Conservation (phyloP, 2,113 vertebrate species). For the Aegotheles bennettii region DNA sequence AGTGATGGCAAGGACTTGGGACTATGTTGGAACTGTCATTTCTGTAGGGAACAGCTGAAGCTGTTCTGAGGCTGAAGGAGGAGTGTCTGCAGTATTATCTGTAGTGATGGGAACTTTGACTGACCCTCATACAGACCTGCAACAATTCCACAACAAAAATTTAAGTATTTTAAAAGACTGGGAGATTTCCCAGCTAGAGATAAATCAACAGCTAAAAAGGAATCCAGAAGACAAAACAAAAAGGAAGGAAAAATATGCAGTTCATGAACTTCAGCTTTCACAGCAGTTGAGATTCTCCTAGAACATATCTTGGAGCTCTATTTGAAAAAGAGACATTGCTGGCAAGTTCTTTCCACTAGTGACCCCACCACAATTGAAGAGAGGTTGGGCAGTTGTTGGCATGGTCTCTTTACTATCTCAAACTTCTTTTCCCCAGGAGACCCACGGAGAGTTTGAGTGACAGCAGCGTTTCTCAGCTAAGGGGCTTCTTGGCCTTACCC, state of each 20-base stretch:
- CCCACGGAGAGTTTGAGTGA: not conserved
- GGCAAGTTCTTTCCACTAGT: not conserved
- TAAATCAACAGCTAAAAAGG: constrained; percentile 43
- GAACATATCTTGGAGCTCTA: not conserved
- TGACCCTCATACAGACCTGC: not conserved
- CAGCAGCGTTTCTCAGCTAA: not conserved
- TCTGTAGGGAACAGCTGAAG: not conserved
- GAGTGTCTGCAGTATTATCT: not conserved
- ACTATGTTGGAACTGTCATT: not conserved
- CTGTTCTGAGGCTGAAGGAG: not conserved
- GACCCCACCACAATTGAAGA: not conserved
- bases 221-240: constrained; percentile 53
- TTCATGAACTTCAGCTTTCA: constrained; percentile 38
- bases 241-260: constrained; percentile 14
- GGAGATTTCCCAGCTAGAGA: constrained; percentile 40
- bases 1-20: not conserved
- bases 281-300: not conserved
- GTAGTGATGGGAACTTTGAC: not conserved
- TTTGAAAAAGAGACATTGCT: not conserved
- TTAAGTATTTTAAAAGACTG: constrained; percentile 20
- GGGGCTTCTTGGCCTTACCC: not conserved
- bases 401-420: not conserved
- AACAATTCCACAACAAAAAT: constrained; percentile 15
- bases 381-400: not conserved
- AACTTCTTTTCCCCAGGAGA: not conserved